Evolutionary conservation across 2,888 invertebrate species (phyloP).

Genomic region (Cryptus armator): DNA sequence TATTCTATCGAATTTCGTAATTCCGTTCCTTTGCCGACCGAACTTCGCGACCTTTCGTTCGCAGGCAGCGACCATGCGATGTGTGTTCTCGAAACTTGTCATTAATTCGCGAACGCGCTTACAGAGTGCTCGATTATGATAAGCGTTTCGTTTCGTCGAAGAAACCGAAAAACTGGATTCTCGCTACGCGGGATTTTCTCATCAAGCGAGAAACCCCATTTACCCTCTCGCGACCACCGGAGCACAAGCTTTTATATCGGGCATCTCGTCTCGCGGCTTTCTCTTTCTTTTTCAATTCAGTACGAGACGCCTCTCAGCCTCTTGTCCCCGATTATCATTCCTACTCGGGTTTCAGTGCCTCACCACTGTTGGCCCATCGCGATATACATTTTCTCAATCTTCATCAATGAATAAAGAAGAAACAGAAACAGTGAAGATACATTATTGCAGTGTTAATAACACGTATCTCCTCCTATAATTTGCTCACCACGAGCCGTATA

Average conservation of each 20-base stretch:
- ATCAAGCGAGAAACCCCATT: conserved; percentile 25
- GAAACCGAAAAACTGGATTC: conserved; percentile 57
- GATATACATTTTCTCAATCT: neutral
- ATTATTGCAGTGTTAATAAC: neutral
- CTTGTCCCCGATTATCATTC: neutral
- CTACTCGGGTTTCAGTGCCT: neutral
- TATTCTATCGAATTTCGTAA: conserved; percentile 5
- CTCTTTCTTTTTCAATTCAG: conserved; percentile 24
- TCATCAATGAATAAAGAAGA: conserved; percentile 15
- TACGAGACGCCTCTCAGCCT: neutral
- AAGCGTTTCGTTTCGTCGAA: conserved; percentile 60
- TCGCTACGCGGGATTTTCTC: conserved; percentile 18
- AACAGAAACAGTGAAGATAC: neutral
- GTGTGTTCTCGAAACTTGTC: conserved; percentile 53
- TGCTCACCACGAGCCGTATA: neutral
- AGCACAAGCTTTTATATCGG: neutral
- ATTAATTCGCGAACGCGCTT: conserved; percentile 70
- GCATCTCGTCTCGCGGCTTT: neutral
- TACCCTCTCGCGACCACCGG: conserved; percentile 12
- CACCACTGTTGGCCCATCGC: neutral
- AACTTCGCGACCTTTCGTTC: conserved; percentile 53
- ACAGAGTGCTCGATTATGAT: conserved; percentile 73
- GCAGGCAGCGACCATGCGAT: conserved; percentile 17
- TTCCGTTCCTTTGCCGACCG: conserved; percentile 17
- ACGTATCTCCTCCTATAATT: conserved; percentile 28